Percentiles rank a stretch among this genome's conserved stretches.
Conservation (phyloP, 2,113 vertebrate species). For the Puntigrus tetrazona region DNA sequence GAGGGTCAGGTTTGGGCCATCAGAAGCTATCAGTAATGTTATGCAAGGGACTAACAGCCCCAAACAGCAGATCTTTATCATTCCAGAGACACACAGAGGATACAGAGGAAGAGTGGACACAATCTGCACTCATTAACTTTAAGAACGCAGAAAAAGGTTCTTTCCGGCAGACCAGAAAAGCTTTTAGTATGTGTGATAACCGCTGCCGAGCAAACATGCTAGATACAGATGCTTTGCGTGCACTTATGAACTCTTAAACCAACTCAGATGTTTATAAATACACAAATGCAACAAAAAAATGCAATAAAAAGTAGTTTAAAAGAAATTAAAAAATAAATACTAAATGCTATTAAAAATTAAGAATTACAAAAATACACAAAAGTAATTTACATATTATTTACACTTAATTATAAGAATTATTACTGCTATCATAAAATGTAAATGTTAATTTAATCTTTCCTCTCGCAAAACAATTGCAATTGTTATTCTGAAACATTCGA, state of each 20-base stretch:
- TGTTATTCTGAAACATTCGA: neutral
- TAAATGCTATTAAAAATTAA: neutral
- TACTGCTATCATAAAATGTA: neutral
- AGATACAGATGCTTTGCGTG: neutral
- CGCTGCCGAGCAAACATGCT: conserved; percentile 5
- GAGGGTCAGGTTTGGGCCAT: conserved; percentile 53
- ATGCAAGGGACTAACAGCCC: conserved; percentile 63
- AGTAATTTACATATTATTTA: too few relatives aligned
- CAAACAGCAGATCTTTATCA: conserved; percentile 63
- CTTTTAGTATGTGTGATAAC: neutral
- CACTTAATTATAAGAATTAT: neutral
- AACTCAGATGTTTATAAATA: neutral
- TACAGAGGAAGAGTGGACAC: conserved; percentile 23
- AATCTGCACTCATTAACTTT: neutral
- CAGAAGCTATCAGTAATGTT: conserved; percentile 65
- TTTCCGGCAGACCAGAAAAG: neutral
- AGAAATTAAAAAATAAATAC: neutral
- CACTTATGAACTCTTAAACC: neutral
- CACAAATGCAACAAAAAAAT: neutral
- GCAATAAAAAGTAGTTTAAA: too few relatives aligned
- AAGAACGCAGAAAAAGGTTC: neutral
- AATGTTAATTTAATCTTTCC: neutral
- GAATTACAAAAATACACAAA: neutral
- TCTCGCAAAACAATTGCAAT: neutral
- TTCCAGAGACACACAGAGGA: conserved; percentile 53